Percentiles rank a stretch among this genome's conserved stretches.
Evolutionary conservation across 2,888 invertebrate genomes (phyloP).

Genomic region (Thymelicus lineola): DNA sequence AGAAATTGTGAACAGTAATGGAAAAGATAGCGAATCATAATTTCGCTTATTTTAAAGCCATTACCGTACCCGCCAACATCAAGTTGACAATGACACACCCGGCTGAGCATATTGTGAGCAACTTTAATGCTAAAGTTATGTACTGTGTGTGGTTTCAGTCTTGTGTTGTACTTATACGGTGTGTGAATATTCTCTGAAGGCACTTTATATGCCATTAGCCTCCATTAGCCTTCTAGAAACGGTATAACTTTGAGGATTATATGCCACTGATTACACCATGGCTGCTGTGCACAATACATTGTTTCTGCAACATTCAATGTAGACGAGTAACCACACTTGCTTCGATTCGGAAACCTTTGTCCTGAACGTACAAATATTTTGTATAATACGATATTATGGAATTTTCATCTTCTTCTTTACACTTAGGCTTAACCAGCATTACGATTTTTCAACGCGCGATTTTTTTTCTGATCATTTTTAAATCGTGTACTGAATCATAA

Average conservation of each 20-base stretch:
- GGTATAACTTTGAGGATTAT: not conserved
- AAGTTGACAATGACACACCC: conserved; percentile 5
- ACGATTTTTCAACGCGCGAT: too few relatives aligned
- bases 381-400: too few relatives aligned
- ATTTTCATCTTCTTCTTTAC: too few relatives aligned
- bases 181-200: conserved; percentile 10
- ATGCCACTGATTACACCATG: not conserved
- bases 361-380: too few relatives aligned
- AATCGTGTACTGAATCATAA: too few relatives aligned
- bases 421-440: too few relatives aligned
- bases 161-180: conserved; percentile 6
- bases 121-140: not conserved
- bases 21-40: conserved; percentile 30
- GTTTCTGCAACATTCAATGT: too few relatives aligned
- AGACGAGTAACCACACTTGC: too few relatives aligned
- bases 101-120: conserved; percentile 14
- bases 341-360: too few relatives aligned
- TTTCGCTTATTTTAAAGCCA: conserved; percentile 33
- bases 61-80: conserved; percentile 9
- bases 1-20: not conserved
- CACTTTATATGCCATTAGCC: conserved; percentile 1
- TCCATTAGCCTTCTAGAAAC: conserved; percentile 7
- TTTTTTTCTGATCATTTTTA: too few relatives aligned
- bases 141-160: not conserved
- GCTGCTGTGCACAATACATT: too few relatives aligned